These are phyloP conservation scores for Diadema setosum DNA, from an alignment of 35 echinoderm and acorn worm species.

Conservation along the genomic window DNA sequence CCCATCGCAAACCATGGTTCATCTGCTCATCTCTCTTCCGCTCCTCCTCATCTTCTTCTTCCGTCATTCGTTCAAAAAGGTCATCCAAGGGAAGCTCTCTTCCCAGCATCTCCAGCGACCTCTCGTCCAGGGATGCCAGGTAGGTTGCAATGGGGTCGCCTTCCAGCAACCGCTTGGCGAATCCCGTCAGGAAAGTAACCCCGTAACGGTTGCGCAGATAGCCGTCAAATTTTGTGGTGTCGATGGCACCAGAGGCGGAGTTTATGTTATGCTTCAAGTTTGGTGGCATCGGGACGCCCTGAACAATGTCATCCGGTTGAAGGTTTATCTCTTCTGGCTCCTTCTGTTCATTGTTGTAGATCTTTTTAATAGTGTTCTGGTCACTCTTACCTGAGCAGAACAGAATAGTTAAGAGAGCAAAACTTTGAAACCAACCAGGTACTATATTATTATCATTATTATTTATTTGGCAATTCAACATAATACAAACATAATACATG, in stretches of 20 bases:
- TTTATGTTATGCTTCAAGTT: constrained; percentile 72
- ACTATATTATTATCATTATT: not conserved
- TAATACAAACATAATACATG: not conserved
- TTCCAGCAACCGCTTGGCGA: not conserved
- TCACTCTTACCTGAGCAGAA: constrained; percentile 37
- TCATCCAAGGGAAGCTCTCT: not conserved
- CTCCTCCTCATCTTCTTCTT: not conserved
- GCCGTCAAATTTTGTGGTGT: constrained; percentile 37
- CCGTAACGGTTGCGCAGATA: not conserved
- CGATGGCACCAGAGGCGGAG: not conserved
- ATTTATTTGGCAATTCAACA: not conserved
- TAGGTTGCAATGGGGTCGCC: not conserved
- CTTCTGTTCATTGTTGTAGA: constrained; percentile 76
- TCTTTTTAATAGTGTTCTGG: constrained; percentile 41
- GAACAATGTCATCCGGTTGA: constrained; percentile 40
- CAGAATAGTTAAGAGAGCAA: not conserved
- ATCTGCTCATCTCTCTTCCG: not conserved
- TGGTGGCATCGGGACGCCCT: constrained; percentile 50
- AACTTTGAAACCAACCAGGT: not conserved
- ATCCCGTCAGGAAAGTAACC: not conserved
- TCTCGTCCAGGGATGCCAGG: not conserved
- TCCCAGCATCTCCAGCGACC: not conserved
- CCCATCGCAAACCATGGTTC: not conserved
- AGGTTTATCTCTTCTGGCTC: constrained; percentile 80
- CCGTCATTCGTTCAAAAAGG: not conserved